A percentile compares a stretch with the other conserved stretches of the same genome.
phyloP scores from a whole-genome alignment of 2,797 vertebrate genomes.

The Pristis pectinata region DNA sequence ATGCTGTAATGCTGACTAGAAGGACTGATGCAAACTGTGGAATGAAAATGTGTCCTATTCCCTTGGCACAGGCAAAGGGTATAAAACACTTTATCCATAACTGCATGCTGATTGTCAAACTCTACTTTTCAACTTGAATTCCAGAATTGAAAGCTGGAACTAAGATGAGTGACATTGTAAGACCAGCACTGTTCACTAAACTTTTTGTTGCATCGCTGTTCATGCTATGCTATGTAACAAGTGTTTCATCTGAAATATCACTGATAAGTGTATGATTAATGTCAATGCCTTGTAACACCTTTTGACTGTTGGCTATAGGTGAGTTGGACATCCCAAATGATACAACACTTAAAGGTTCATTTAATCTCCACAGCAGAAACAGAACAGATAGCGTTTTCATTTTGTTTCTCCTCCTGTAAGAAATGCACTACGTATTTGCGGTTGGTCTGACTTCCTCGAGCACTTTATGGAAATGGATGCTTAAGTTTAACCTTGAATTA shows the following conservation, averaged over 20 bases:
- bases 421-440: neutral
- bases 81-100: neutral
- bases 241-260: neutral
- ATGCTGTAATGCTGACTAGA: neutral
- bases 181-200: neutral
- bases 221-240: neutral
- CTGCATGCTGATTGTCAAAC: neutral
- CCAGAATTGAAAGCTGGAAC: neutral
- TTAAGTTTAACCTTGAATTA: neutral
- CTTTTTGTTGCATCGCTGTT: neutral
- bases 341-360: neutral
- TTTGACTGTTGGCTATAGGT: neutral
- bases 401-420: neutral
- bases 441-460: neutral
- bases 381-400: neutral
- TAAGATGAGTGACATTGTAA: neutral
- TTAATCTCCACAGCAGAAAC: neutral
- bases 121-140: neutral
- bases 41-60: neutral
- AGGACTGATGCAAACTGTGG: neutral
- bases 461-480: neutral
- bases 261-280: neutral
- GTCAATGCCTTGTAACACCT: neutral
- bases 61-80: neutral
- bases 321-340: neutral